phyloP scores from a whole-genome alignment of 2,888 invertebrate species.

The Ceramica pisi region DNA sequence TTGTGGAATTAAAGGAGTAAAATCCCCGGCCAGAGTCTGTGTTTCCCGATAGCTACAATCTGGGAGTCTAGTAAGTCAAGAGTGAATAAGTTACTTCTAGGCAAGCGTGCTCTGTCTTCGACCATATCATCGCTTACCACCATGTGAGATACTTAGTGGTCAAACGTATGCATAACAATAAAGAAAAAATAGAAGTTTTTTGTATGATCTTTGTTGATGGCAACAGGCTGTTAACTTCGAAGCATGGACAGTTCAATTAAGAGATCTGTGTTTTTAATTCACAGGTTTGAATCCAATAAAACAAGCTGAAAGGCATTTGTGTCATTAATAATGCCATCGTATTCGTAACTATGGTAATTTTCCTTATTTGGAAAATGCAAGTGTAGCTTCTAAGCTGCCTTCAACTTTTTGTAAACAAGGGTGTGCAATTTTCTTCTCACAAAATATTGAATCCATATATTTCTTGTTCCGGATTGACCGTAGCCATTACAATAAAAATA shows the following conservation, averaged over 20 bases:
- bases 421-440: not conserved
- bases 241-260: not conserved
- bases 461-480: slow-evolving; percentile 78
- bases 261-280: no score
- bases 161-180: no score
- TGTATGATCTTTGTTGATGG: not conserved
- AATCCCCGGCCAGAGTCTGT: no score
- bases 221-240: not conserved
- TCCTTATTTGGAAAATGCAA: not conserved
- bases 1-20: no score
- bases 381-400: not conserved
- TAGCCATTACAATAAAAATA: slow-evolving; percentile 92
- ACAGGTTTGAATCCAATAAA: not conserved
- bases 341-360: no score
- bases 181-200: no score
- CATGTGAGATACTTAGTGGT: no score
- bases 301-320: not conserved
- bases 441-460: slow-evolving; percentile 65
- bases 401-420: not conserved
- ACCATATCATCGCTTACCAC: no score
- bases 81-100: no score
- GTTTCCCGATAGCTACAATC: no score
- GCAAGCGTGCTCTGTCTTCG: no score
- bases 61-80: no score
- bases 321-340: not conserved